These are phyloP conservation scores for Cacoxenus indagator DNA, from an alignment of 2,888 invertebrate species.

Conservation along the genomic window DNA sequence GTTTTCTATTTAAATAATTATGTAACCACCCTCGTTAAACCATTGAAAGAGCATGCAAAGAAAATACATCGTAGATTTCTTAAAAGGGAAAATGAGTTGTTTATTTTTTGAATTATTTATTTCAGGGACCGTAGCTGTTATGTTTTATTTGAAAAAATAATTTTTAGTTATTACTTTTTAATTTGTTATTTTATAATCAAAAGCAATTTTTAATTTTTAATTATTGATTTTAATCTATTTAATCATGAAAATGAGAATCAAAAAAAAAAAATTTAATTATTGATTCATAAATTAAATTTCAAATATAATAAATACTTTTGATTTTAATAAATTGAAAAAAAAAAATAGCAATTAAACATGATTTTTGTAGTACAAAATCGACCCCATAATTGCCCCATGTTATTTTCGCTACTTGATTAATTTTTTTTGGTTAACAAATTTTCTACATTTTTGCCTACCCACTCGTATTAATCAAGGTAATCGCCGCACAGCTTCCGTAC, in stretches of 20 bases:
- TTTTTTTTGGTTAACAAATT: neutral
- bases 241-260: neutral
- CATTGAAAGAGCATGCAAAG: neutral
- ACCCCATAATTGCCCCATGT: too few relatives aligned
- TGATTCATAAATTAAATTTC: too few relatives aligned
- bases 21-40: neutral
- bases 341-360: neutral
- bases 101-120: neutral
- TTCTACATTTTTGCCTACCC: neutral
- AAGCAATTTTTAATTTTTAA: neutral
- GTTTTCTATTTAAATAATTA: neutral
- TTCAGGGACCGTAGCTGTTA: too few relatives aligned
- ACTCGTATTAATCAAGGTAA: conserved; percentile 79
- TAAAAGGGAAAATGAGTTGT: neutral
- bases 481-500: conserved; percentile 96
- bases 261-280: neutral
- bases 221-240: too few relatives aligned
- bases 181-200: too few relatives aligned
- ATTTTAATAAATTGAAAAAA: too few relatives aligned
- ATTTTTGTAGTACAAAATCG: too few relatives aligned
- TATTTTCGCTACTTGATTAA: neutral
- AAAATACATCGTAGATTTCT: neutral
- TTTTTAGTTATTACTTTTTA: neutral
- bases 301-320: too few relatives aligned
- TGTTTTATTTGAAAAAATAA: neutral